Conservation (phyloP, 1,140 invertebrate genomes). For the Lepidurus arcticus region DNA sequence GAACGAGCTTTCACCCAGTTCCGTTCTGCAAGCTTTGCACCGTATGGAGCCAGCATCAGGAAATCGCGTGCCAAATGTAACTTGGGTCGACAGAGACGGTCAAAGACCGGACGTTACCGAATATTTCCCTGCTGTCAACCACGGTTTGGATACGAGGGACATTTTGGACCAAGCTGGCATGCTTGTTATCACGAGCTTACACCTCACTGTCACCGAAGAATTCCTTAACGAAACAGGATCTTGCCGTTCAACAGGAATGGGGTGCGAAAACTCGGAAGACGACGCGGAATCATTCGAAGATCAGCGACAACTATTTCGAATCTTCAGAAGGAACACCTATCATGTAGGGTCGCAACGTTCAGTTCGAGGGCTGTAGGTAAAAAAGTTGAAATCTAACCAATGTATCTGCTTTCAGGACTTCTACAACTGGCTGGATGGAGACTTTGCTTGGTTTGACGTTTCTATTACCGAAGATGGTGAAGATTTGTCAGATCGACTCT, state of each 20-base stretch:
- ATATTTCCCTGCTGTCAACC: conserved; percentile 45
- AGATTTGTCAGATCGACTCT: conserved; percentile 43
- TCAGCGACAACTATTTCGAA: conserved; percentile 37
- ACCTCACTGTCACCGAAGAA: conserved; percentile 35
- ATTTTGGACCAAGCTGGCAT: conserved; percentile 46
- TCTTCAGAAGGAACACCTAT: conserved; percentile 37
- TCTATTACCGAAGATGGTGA: conserved; percentile 46
- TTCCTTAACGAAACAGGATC: background rate
- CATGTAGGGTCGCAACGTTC: conserved; percentile 30
- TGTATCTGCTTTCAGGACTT: conserved; percentile 25
- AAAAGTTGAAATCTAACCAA: background rate
- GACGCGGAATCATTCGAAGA: background rate
- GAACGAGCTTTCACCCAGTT: conserved; percentile 44
- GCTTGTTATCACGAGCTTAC: conserved; percentile 46
- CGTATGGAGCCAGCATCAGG: conserved; percentile 42
- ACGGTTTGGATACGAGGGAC: conserved; percentile 44
- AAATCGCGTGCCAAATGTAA: conserved; percentile 30
- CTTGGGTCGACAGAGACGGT: conserved; percentile 43
- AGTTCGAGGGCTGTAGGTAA: background rate
- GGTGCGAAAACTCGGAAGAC: background rate
- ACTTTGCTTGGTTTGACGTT: conserved; percentile 49
- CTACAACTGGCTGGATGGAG: conserved; percentile 38
- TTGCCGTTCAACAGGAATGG: background rate
- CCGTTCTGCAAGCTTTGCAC: conserved; percentile 43
- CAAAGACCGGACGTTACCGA: conserved; percentile 42